Evolutionary conservation across 2,797 vertebrate genomes (phyloP).

Genomic region (Alcedo quadribrachys): DNA sequence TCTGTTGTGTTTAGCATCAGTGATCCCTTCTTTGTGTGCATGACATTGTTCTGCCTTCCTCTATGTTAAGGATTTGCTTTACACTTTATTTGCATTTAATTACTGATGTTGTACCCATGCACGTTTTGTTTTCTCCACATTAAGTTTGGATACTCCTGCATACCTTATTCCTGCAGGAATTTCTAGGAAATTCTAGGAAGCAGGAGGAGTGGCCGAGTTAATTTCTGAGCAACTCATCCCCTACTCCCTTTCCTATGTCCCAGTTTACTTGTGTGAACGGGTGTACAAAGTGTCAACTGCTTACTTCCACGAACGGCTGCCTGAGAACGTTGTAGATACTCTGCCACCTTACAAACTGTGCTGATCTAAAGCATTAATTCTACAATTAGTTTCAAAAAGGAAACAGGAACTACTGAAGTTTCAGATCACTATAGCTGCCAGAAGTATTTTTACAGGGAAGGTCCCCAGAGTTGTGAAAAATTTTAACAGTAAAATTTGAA

Average conservation of each 20-base stretch:
- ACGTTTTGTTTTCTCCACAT: not conserved
- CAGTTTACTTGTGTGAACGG: not conserved
- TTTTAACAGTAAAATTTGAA: not conserved
- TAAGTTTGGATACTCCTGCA: rapidly evolving
- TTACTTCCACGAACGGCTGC: not conserved
- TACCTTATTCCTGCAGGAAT: not conserved
- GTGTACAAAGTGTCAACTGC: not conserved
- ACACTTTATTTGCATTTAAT: slow-evolving; percentile 47
- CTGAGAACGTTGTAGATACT: not conserved
- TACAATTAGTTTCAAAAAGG: slow-evolving; percentile 65
- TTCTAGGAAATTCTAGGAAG: not conserved
- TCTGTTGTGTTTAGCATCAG: slow-evolving; percentile 74
- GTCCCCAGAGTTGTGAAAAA: slow-evolving; percentile 42
- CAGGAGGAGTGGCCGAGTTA: not conserved
- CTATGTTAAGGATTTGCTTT: not conserved
- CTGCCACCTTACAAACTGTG: not conserved
- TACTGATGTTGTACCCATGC: not conserved
- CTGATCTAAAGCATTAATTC: slow-evolving; percentile 39
- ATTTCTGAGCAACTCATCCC: not conserved
- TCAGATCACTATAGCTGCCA: slow-evolving; percentile 59
- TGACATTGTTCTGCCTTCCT: slow-evolving; percentile 42
- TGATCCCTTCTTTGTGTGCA: slow-evolving; percentile 56
- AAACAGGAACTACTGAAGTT: slow-evolving; percentile 69
- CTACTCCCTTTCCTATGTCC: not conserved
- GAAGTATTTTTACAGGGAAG: slow-evolving; percentile 55